Percentiles rank a stretch among this genome's conserved stretches.
Evolutionary conservation across 2,888 invertebrate genomes (phyloP).

Genomic region (Drosophila ustulata): DNA sequence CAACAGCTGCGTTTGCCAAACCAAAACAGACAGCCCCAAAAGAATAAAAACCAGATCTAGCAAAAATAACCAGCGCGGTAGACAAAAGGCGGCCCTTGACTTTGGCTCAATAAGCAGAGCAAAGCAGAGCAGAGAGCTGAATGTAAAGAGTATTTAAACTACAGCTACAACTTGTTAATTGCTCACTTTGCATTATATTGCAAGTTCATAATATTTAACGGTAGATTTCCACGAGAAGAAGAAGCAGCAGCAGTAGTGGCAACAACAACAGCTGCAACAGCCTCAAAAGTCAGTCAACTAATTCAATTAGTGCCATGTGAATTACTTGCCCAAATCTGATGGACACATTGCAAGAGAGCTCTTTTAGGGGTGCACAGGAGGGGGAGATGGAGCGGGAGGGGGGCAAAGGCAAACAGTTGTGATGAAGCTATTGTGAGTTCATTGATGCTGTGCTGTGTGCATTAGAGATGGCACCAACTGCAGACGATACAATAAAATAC

Average conservation of each 20-base stretch:
- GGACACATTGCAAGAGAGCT: slow-evolving; percentile 11
- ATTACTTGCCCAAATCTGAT: slow-evolving; percentile 67
- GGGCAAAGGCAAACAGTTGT: slow-evolving; percentile 28
- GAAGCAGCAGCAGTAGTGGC: slow-evolving; percentile 8
- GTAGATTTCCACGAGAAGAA: slow-evolving; percentile 45
- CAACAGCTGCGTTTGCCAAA: slow-evolving; percentile 66
- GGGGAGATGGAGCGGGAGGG: background rate
- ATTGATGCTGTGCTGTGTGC: slow-evolving; percentile 20
- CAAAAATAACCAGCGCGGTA: slow-evolving; percentile 8
- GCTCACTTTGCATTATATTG: slow-evolving; percentile 77
- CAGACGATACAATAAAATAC: background rate
- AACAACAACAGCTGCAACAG: slow-evolving; percentile 30
- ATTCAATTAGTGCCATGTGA: slow-evolving; percentile 80
- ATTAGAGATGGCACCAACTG: slow-evolving; percentile 35
- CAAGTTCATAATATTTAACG: slow-evolving; percentile 65
- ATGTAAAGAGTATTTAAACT: slow-evolving; percentile 36
- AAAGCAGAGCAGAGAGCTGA: slow-evolving; percentile 17
- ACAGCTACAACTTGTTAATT: slow-evolving; percentile 66
- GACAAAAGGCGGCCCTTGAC: slow-evolving; percentile 34
- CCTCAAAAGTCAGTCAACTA: slow-evolving; percentile 77
- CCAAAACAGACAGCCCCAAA: slow-evolving; percentile 12
- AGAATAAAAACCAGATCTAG: slow-evolving; percentile 2
- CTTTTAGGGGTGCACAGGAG: too few relatives aligned
- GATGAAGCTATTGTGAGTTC: slow-evolving; percentile 55
- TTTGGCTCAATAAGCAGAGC: slow-evolving; percentile 34